These are phyloP conservation scores for Boloria euphrosyne DNA, from an alignment of 2,888 invertebrate genomes.

Conservation along the genomic window DNA sequence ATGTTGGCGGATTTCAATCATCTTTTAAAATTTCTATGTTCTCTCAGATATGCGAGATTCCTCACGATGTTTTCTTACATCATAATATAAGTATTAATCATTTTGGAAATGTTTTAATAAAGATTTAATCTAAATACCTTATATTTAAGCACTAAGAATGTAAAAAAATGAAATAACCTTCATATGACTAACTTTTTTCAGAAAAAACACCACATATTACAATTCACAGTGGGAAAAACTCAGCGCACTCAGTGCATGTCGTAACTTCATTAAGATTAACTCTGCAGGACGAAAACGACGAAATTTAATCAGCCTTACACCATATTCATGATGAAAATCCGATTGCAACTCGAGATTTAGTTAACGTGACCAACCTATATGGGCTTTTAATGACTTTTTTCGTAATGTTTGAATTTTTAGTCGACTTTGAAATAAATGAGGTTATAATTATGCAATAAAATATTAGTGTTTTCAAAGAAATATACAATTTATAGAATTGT, in stretches of 20 bases:
- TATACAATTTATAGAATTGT: too few species aligned
- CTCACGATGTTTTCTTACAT: too few species aligned
- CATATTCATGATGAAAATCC: slow-evolving; percentile 45
- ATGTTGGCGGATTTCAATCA: too few species aligned
- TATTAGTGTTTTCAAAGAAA: too few species aligned
- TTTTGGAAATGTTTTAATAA: too few species aligned
- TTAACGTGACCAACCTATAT: slow-evolving; percentile 23
- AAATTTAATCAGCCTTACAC: slow-evolving; percentile 50
- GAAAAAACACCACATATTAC: slow-evolving; percentile 21
- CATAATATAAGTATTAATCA: too few species aligned
- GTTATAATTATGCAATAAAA: too few species aligned
- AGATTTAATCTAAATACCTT: neutral
- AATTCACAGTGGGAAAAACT: slow-evolving; percentile 28
- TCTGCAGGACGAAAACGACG: slow-evolving; percentile 42
- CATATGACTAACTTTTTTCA: slow-evolving; percentile 7
- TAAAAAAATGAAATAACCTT: neutral
- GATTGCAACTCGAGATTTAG: slow-evolving; percentile 39
- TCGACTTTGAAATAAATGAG: too few species aligned
- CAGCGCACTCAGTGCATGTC: slow-evolving; percentile 36
- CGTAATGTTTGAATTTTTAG: slow-evolving; percentile 3
- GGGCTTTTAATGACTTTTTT: slow-evolving; percentile 22
- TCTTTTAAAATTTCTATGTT: too few species aligned
- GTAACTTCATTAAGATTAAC: slow-evolving; percentile 48
- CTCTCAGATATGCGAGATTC: too few species aligned
- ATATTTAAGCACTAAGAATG: neutral